Conservation (phyloP, 2,888 invertebrate species). For the Meghimatium bilineatum region DNA sequence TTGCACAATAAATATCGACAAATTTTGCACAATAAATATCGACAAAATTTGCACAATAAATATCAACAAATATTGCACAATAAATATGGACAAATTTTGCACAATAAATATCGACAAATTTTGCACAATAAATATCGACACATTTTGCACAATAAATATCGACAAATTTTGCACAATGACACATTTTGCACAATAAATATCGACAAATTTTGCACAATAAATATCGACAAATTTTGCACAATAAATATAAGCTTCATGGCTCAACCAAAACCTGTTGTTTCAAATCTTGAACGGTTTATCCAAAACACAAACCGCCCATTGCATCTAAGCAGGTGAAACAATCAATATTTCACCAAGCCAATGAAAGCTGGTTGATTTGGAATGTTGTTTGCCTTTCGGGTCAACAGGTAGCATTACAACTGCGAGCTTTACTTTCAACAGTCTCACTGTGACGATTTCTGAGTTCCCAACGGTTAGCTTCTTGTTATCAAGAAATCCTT, state of each 20-base stretch:
- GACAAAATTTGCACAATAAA: too few relatives aligned
- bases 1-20: too few relatives aligned
- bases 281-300: background rate
- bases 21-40: too few relatives aligned
- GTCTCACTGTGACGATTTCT: background rate
- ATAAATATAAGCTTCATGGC: background rate
- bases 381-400: background rate
- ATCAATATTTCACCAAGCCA: background rate
- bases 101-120: too few relatives aligned
- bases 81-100: too few relatives aligned
- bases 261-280: background rate
- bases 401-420: background rate
- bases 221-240: background rate
- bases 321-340: background rate
- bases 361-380: background rate
- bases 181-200: too few relatives aligned
- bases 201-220: background rate
- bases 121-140: too few relatives aligned
- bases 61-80: too few relatives aligned
- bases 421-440: slow-evolving; percentile 3
- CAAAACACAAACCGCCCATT: slow-evolving; percentile 5
- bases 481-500: slow-evolving; percentile 15
- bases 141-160: too few relatives aligned
- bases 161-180: too few relatives aligned
- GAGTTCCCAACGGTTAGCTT: background rate